Conservation (phyloP, 2,797 vertebrate genomes). For the Eidolon dupreanum region DNA sequence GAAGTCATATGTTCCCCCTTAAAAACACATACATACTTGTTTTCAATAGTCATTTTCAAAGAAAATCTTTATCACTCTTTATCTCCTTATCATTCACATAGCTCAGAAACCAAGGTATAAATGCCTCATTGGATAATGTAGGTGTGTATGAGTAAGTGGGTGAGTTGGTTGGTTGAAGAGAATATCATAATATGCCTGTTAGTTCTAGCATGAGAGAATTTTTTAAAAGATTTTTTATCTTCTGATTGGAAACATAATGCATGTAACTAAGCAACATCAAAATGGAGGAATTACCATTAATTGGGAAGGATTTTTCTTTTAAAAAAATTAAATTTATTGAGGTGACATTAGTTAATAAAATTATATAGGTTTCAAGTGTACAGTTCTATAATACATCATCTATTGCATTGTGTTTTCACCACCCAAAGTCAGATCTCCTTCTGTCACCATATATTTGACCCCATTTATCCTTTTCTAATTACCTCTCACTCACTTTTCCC, state of each 20-base stretch:
- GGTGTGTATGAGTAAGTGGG: neutral
- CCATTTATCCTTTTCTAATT: too few relatives aligned
- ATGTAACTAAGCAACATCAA: neutral
- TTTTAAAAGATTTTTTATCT: constrained; percentile 37
- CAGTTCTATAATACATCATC: too few relatives aligned
- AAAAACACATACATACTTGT: neutral
- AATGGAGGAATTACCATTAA: neutral
- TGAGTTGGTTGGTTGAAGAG: neutral
- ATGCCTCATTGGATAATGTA: neutral
- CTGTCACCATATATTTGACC: too few relatives aligned
- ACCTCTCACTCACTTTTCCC: too few relatives aligned
- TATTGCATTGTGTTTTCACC: too few relatives aligned
- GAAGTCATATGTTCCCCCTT: neutral
- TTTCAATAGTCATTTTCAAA: constrained; percentile 6
- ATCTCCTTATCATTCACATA: neutral
- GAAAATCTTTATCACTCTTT: neutral
- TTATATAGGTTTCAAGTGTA: too few relatives aligned
- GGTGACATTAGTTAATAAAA: too few relatives aligned
- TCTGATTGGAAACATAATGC: constrained; percentile 34
- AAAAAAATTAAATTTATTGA: neutral
- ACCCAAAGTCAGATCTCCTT: too few relatives aligned
- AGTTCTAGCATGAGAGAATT: neutral
- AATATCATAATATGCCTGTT: constrained; percentile 1
- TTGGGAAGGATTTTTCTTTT: constrained; percentile 30
- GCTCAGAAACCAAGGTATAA: neutral